These are phyloP conservation scores for Diogma glabrata DNA, from an alignment of 2,888 invertebrate genomes.

Conservation along the genomic window DNA sequence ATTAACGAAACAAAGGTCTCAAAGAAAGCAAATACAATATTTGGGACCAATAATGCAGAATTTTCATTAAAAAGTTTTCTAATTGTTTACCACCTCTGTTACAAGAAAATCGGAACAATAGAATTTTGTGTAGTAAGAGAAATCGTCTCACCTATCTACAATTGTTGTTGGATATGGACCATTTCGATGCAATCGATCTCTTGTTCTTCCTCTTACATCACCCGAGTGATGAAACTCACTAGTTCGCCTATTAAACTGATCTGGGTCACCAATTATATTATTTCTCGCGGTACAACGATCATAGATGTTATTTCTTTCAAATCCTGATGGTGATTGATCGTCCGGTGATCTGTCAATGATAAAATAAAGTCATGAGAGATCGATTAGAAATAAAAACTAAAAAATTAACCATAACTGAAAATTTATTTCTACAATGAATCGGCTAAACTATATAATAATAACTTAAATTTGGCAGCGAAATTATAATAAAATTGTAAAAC, in stretches of 20 bases:
- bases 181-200: slow-evolving; percentile 37
- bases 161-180: slow-evolving; percentile 36
- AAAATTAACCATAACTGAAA: slow-evolving; percentile 13
- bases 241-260: slow-evolving; percentile 29
- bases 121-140: not conserved
- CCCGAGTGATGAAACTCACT: slow-evolving; percentile 24
- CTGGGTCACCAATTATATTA: slow-evolving; percentile 29
- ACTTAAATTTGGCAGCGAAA: no score
- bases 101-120: not conserved
- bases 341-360: slow-evolving; percentile 33
- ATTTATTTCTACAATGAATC: no score
- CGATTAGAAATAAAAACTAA: slow-evolving; percentile 14
- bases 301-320: slow-evolving; percentile 35
- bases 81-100: no score
- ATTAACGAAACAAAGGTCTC: not conserved
- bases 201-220: slow-evolving; percentile 33
- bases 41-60: not conserved
- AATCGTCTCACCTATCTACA: slow-evolving; percentile 28
- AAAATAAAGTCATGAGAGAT: slow-evolving; percentile 16
- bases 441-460: no score
- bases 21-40: no score
- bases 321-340: slow-evolving; percentile 37
- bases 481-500: no score
- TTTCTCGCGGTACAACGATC: slow-evolving; percentile 31
- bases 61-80: slow-evolving; percentile 5